Conservation (phyloP, 2,113 vertebrate species). For the Pluvianellus socialis region DNA sequence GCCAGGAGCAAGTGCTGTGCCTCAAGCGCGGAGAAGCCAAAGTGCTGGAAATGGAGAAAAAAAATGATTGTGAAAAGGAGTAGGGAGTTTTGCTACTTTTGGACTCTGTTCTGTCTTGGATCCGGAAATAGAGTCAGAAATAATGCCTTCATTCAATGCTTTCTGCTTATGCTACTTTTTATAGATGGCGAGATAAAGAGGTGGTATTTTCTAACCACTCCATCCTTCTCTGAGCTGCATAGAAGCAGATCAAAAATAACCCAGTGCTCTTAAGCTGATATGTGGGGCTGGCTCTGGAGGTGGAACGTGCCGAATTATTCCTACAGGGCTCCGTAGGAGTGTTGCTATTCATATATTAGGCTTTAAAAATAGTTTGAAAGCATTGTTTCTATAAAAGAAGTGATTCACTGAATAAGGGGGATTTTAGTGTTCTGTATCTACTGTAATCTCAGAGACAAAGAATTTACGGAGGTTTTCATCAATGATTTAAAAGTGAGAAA, state of each 20-base stretch:
- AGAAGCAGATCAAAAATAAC: conserved; percentile 41
- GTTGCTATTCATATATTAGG: not conserved
- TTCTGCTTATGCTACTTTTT: not conserved
- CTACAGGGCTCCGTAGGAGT: not conserved
- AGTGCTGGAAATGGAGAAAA: not conserved
- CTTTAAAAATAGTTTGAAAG: not conserved
- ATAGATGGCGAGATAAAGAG: not conserved
- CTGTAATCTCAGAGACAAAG: not conserved
- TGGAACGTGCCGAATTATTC: not conserved
- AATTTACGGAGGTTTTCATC: not conserved
- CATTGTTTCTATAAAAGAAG: not conserved
- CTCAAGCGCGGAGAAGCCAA: not conserved
- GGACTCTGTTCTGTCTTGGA: not conserved
- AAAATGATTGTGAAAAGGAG: not conserved
- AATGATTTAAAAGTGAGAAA: not conserved
- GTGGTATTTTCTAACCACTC: not conserved
- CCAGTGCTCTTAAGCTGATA: not conserved
- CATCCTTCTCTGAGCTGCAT: not conserved
- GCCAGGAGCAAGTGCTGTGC: not conserved
- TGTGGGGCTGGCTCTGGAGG: not conserved
- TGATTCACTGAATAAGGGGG: not conserved
- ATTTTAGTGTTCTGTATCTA: not conserved
- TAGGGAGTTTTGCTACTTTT: not conserved
- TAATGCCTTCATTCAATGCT: not conserved
- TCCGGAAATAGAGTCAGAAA: not conserved